Percentiles rank a stretch among this genome's conserved stretches.
Evolutionary conservation across 2,113 vertebrate species (phyloP).

Genomic region (Origma solitaria): DNA sequence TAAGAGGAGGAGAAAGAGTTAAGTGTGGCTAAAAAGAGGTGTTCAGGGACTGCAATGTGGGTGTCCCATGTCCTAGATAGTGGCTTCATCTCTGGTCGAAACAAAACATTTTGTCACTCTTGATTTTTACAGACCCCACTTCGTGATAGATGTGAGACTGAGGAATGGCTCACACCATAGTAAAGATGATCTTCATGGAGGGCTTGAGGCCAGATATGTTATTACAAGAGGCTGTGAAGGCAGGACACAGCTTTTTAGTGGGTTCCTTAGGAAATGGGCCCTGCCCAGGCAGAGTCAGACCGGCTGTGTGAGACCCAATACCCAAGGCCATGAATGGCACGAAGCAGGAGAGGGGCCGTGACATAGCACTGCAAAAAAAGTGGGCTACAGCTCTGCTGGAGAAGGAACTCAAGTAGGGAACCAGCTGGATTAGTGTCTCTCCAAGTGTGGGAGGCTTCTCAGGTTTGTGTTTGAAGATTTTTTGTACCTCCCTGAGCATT

Average conservation of each 20-base stretch:
- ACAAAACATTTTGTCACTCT: neutral
- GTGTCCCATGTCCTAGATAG: neutral
- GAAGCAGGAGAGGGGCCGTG: neutral
- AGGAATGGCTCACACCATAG: neutral
- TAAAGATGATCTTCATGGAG: neutral
- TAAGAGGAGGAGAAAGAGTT: neutral
- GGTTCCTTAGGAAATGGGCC: neutral
- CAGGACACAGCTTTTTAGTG: neutral
- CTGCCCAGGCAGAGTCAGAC: neutral
- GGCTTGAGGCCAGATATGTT: neutral
- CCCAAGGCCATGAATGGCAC: rapidly evolving
- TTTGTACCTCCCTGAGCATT: neutral
- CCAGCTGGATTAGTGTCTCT: neutral
- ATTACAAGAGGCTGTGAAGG: neutral
- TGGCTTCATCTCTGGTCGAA: neutral
- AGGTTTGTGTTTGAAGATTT: neutral
- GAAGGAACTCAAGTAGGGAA: neutral
- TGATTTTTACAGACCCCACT: neutral
- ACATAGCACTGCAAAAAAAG: neutral
- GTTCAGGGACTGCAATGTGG: rapidly evolving
- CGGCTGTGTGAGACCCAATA: neutral
- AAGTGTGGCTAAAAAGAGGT: neutral
- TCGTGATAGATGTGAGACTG: neutral
- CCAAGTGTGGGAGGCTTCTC: neutral
- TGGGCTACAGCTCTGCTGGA: neutral